Conservation (phyloP, 2,113 vertebrate species). For the Eulemur macaco region DNA sequence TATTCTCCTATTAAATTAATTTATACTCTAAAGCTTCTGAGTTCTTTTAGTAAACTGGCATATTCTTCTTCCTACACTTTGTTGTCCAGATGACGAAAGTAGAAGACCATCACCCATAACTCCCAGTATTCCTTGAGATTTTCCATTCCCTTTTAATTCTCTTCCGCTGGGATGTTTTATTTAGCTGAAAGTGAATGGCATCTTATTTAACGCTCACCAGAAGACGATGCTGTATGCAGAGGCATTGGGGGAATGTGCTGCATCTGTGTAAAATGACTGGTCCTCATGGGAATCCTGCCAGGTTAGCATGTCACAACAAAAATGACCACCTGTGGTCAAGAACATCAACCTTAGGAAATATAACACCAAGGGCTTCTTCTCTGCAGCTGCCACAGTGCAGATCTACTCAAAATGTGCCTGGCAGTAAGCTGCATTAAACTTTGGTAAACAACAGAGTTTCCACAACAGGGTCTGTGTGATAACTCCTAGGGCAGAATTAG, state of each 20-base stretch:
- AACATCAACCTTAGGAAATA: not conserved
- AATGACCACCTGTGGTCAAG: not conserved
- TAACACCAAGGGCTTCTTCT: not conserved
- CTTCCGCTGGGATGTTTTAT: not conserved
- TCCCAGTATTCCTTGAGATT: not conserved
- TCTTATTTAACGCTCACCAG: not conserved
- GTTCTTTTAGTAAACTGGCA: not conserved
- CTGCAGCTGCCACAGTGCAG: not conserved
- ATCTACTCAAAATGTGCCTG: not conserved
- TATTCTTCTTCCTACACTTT: not conserved
- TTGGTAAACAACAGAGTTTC: not conserved
- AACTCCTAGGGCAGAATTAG: not conserved
- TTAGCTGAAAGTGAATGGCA: not conserved
- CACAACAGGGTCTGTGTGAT: not conserved
- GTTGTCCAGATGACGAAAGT: not conserved
- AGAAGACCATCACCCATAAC: not conserved
- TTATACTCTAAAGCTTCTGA: not conserved
- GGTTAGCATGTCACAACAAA: not conserved
- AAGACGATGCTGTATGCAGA: not conserved
- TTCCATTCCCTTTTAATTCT: not conserved
- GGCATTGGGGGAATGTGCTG: not conserved
- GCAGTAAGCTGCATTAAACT: not conserved
- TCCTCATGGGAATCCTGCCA: not conserved
- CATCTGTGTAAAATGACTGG: not conserved
- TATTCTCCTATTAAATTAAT: not conserved